Conservation (phyloP, 35 echinoderm and acorn worm genomes). For the Ophioderma brevispina region DNA sequence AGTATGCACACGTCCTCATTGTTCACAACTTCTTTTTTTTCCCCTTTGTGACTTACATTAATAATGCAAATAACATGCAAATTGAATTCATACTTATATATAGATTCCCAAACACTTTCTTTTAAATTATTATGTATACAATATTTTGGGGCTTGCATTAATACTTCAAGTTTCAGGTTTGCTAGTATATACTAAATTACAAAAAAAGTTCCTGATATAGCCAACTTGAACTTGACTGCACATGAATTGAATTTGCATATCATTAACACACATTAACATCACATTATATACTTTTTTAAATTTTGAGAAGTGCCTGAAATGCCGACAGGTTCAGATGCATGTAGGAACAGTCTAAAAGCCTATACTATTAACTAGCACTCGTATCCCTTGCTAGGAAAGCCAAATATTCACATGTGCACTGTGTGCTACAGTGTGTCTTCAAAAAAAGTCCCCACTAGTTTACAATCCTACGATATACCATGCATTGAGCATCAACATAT, state of each 20-base stretch:
- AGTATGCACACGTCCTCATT: neutral
- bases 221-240: neutral
- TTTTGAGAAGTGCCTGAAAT: neutral
- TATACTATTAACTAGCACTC: neutral
- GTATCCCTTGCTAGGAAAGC: no score
- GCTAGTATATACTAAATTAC: neutral
- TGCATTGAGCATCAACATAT: no score
- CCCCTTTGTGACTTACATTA: neutral
- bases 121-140: constrained; percentile 16
- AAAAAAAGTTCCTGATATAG: neutral
- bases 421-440: no score
- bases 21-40: neutral
- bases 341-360: neutral
- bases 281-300: neutral
- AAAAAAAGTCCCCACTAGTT: no score
- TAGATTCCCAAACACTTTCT: neutral
- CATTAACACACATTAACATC: neutral
- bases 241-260: neutral
- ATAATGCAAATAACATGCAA: neutral
- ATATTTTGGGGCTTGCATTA: neutral
- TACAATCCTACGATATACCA: neutral
- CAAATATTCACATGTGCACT: no score
- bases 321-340: neutral
- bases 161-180: neutral
- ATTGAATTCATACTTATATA: neutral